Percentiles rank a stretch among this genome's conserved stretches.
phyloP scores from a whole-genome alignment of 2,888 invertebrate species.

The Polyommatus icarus region DNA sequence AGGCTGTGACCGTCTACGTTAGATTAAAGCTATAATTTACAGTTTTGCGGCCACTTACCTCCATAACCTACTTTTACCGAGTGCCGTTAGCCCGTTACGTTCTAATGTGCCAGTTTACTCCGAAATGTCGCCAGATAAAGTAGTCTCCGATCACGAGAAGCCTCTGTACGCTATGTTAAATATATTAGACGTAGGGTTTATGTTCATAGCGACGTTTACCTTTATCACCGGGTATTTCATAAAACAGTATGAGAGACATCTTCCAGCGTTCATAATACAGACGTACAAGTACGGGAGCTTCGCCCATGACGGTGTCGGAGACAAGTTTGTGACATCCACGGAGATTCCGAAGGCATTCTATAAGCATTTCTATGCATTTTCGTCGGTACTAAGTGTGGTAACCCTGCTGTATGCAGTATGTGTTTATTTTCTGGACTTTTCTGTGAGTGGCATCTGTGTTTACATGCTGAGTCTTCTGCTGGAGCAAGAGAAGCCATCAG shows the following conservation, averaged over 20 bases:
- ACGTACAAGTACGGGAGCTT: constrained; percentile 10
- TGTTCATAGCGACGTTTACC: constrained; percentile 1
- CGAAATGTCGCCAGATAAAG: not conserved
- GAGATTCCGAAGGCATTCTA: constrained; percentile 91
- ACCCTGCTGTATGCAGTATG: constrained; percentile 70
- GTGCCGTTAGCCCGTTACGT: constrained; percentile 13
- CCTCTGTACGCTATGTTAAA: constrained; percentile 5
- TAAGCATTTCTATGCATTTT: constrained; percentile 89
- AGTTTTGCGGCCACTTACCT: not conserved
- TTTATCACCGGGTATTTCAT: constrained; percentile 1
- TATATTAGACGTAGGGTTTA: not conserved
- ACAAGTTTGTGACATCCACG: constrained; percentile 45
- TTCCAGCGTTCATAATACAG: constrained; percentile 6
- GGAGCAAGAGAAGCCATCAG: constrained; percentile 68
- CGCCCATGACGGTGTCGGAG: not conserved
- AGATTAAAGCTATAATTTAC: not conserved
- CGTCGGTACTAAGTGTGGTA: constrained; percentile 78
- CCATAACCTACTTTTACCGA: constrained; percentile 19
- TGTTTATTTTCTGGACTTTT: constrained; percentile 71
- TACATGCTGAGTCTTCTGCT: constrained; percentile 70
- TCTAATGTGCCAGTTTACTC: constrained; percentile 2
- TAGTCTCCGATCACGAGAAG: not conserved
- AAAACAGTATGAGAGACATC: constrained; percentile 7
- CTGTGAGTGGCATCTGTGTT: constrained; percentile 72
- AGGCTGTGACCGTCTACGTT: not conserved